phyloP scores from a whole-genome alignment of 2,888 invertebrate genomes.

The Prosopocoilus inquinatus region DNA sequence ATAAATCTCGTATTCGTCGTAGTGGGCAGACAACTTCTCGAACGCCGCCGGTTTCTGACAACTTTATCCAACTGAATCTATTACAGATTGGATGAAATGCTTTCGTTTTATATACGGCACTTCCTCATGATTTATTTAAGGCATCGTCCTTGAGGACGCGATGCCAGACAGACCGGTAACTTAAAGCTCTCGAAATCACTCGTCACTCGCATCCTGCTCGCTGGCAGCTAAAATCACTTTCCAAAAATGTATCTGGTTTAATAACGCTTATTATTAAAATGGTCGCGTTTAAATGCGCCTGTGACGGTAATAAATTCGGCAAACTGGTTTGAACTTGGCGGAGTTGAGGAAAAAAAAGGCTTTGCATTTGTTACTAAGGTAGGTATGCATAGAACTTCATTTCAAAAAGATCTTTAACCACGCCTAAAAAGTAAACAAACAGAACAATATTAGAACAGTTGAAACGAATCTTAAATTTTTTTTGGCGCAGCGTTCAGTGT shows the following conservation, averaged over 20 bases:
- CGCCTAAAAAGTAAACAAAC: too few relatives aligned
- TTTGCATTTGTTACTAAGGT: too few relatives aligned
- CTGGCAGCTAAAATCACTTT: constrained; percentile 15
- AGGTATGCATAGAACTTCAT: too few relatives aligned
- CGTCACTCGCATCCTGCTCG: background rate
- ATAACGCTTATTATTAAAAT: constrained; percentile 16
- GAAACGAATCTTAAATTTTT: too few relatives aligned
- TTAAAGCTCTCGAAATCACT: constrained; percentile 6
- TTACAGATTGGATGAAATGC: background rate
- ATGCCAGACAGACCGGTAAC: background rate
- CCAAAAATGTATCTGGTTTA: constrained; percentile 20
- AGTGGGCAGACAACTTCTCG: background rate
- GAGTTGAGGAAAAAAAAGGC: too few relatives aligned
- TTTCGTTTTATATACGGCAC: constrained; percentile 6
- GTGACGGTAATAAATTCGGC: too few relatives aligned
- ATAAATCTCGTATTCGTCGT: background rate
- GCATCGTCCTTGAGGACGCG: constrained; percentile 13
- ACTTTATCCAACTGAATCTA: background rate
- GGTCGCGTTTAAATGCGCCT: background rate
- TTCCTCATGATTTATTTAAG: constrained; percentile 14
- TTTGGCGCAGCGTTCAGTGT: too few relatives aligned
- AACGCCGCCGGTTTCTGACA: background rate
- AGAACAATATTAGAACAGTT: too few relatives aligned
- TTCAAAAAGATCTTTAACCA: too few relatives aligned
- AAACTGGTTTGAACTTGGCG: too few relatives aligned